Conservation (phyloP, 1,140 invertebrate genomes). For the Mylabris phalerata region DNA sequence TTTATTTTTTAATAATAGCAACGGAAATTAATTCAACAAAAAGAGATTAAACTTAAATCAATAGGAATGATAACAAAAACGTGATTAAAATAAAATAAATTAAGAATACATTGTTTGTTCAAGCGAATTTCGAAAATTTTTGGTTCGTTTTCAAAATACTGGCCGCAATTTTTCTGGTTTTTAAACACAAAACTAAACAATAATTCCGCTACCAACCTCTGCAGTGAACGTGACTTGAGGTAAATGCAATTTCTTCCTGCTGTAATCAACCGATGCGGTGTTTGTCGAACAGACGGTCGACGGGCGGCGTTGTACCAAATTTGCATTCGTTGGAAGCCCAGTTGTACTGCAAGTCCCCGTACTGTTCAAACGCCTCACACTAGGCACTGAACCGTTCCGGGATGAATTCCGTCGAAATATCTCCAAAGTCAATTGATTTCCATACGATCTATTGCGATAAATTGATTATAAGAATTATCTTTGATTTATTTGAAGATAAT, state of each 20-base stretch:
- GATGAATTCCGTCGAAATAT: slow-evolving; percentile 60
- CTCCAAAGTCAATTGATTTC: slow-evolving; percentile 65
- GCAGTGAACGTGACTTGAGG: slow-evolving; percentile 77
- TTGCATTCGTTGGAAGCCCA: slow-evolving; percentile 34
- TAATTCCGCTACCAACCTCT: slow-evolving; percentile 72
- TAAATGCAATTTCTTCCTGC: slow-evolving; percentile 56
- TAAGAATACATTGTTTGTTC: slow-evolving; percentile 1
- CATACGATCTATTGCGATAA: slow-evolving; percentile 49
- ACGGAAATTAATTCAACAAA: slow-evolving; percentile 11
- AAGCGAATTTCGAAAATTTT: background rate
- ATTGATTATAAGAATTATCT: slow-evolving; percentile 13
- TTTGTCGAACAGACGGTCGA: slow-evolving; percentile 51
- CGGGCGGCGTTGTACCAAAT: slow-evolving; percentile 38
- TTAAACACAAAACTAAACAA: slow-evolving; percentile 45
- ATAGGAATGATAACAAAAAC: slow-evolving; percentile 25
- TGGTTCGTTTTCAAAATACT: slow-evolving; percentile 1
- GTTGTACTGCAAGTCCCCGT: slow-evolving; percentile 29
- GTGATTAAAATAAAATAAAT: slow-evolving; percentile 19
- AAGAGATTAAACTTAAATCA: slow-evolving; percentile 17
- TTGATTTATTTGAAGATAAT: slow-evolving; percentile 15
- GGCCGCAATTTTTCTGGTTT: slow-evolving; percentile 1
- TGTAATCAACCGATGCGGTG: slow-evolving; percentile 48
- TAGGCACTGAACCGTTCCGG: slow-evolving; percentile 41
- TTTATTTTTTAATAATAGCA: slow-evolving; percentile 1
- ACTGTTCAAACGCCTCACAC: slow-evolving; percentile 32